phyloP scores from a whole-genome alignment of 2,113 vertebrate genomes.

The Trinectes maculatus region DNA sequence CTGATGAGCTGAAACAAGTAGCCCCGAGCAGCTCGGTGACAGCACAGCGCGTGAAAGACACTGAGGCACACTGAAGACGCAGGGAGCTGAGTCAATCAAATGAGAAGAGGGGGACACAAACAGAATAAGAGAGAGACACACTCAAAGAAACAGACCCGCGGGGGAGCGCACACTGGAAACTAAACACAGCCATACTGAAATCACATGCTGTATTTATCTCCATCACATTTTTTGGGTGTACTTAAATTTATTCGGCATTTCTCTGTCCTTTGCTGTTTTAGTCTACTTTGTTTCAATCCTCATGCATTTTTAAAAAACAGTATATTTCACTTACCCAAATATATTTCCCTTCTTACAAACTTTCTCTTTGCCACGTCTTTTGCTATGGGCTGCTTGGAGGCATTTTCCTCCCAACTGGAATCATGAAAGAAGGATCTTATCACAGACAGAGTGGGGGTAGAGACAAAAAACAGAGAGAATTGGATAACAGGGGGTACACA shows the following conservation, averaged over 20 bases:
- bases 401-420: neutral
- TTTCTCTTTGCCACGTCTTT: neutral
- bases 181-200: slow-evolving; percentile 30
- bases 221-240: neutral
- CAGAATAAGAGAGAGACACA: slow-evolving; percentile 41
- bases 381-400: neutral
- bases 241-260: neutral
- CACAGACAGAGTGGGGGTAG: slow-evolving; percentile 15
- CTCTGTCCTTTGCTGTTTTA: slow-evolving; percentile 18
- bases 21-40: slow-evolving; percentile 55
- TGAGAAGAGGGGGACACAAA: slow-evolving; percentile 29
- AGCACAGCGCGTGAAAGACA: slow-evolving; percentile 39
- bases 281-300: slow-evolving; percentile 8
- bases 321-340: neutral
- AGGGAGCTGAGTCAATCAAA: slow-evolving; percentile 41
- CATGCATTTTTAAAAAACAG: neutral
- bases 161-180: slow-evolving; percentile 35
- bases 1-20: slow-evolving; percentile 52
- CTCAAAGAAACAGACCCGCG: slow-evolving; percentile 49
- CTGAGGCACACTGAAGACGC: slow-evolving; percentile 18
- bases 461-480: slow-evolving; percentile 24
- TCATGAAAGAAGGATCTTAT: slow-evolving; percentile 42
- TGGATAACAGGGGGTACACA: slow-evolving; percentile 4
- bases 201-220: neutral
- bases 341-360: neutral